phyloP scores from a whole-genome alignment of 2,888 invertebrate genomes.

The Arrhopalites spinosus region DNA sequence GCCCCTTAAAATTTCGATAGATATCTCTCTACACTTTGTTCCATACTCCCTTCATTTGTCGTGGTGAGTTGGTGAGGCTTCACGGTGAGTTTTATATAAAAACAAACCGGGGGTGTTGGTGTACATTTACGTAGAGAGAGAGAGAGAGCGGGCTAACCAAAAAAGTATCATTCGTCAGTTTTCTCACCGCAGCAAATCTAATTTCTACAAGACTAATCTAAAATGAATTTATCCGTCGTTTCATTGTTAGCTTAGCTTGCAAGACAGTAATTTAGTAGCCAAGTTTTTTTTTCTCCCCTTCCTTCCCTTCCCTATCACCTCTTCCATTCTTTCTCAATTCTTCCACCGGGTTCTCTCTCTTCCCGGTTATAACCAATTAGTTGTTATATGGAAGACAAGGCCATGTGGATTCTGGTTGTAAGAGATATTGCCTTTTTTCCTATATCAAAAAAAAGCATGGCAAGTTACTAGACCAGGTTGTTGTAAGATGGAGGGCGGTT shows the following conservation, averaged over 20 bases:
- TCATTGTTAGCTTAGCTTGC: background rate
- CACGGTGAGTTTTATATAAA: too few relatives aligned
- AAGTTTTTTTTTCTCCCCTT: slow-evolving; percentile 7
- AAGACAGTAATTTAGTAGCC: slow-evolving; percentile 29
- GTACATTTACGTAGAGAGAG: background rate
- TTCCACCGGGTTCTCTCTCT: background rate
- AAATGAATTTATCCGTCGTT: slow-evolving; percentile 32
- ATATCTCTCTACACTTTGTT: background rate
- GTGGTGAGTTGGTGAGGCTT: too few relatives aligned
- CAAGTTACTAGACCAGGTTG: background rate
- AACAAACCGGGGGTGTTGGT: too few relatives aligned
- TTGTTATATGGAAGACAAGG: slow-evolving; percentile 1
- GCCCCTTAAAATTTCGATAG: too few relatives aligned
- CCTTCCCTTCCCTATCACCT: background rate
- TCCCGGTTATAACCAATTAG: slow-evolving; percentile 32
- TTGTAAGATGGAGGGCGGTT: too few relatives aligned
- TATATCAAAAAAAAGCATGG: background rate
- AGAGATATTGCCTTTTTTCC: background rate
- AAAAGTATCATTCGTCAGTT: slow-evolving; percentile 25
- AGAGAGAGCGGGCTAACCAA: background rate
- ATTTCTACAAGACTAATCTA: slow-evolving; percentile 35
- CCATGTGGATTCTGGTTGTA: background rate
- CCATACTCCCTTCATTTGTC: background rate
- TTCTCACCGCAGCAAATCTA: slow-evolving; percentile 35
- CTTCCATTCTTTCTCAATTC: background rate